A percentile compares a stretch with the other conserved stretches of the same genome.
These are phyloP conservation scores for Anagyrus pseudococci DNA, from an alignment of 2,888 invertebrate genomes.

Conservation along the genomic window DNA sequence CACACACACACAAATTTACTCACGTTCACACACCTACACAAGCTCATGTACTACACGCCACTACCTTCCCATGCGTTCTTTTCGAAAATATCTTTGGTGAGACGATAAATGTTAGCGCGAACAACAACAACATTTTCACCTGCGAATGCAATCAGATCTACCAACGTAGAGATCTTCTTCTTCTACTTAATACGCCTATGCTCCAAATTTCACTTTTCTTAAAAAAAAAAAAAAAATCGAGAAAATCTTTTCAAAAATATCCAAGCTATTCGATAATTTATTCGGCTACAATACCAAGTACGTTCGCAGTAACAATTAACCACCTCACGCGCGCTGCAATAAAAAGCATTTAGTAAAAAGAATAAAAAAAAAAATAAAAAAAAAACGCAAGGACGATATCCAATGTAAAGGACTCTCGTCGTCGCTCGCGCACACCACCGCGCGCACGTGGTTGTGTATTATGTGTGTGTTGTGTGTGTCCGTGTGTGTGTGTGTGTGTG, in stretches of 20 bases:
- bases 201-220: no score
- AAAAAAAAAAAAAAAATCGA: not conserved
- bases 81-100: not conserved
- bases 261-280: not conserved
- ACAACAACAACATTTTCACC: not conserved
- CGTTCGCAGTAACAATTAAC: not conserved
- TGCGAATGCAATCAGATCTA: not conserved
- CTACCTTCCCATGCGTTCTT: not conserved
- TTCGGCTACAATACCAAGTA: not conserved
- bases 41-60: not conserved
- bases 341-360: not conserved
- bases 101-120: not conserved
- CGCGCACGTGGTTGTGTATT: conserved; percentile 2
- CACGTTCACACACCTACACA: not conserved
- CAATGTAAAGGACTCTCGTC: not conserved
- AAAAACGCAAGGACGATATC: not conserved
- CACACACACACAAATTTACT: conserved; percentile 13
- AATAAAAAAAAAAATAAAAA: conserved; percentile 8
- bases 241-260: not conserved
- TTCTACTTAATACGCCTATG: not conserved
- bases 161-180: no score
- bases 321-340: not conserved
- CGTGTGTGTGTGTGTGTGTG: no score
- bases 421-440: not conserved
- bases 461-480: no score